These are phyloP conservation scores for Laticauda colubrina DNA, from an alignment of 2,113 vertebrate species.

Conservation along the genomic window DNA sequence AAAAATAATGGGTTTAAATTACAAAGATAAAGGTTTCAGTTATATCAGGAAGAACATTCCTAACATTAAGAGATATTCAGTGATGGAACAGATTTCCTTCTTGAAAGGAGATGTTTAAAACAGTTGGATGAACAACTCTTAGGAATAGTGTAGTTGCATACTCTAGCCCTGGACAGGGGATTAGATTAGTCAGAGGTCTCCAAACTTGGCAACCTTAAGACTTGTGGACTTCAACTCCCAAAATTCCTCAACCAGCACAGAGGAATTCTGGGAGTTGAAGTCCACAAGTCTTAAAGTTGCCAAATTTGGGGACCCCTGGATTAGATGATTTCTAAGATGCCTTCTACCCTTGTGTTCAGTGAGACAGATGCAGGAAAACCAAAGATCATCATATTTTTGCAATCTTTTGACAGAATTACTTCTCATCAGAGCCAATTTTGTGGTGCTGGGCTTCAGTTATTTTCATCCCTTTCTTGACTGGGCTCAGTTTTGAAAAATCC, in stretches of 20 bases:
- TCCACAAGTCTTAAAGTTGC: no score
- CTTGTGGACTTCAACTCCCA: no score
- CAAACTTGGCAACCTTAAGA: no score
- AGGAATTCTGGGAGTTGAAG: no score
- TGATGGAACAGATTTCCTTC: background rate
- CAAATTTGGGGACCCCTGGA: background rate
- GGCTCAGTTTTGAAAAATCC: background rate
- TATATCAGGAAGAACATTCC: no score
- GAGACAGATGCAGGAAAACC: background rate
- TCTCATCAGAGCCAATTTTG: background rate
- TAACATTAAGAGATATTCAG: background rate
- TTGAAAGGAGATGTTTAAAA: background rate
- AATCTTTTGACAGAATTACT: background rate
- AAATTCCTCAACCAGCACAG: no score
- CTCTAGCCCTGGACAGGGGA: background rate
- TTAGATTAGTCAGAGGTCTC: background rate
- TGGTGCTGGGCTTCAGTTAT: background rate
- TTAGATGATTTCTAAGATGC: background rate
- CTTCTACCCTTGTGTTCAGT: background rate
- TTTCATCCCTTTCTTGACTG: background rate
- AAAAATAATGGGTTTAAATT: no score
- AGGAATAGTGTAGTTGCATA: background rate
- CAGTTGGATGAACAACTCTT: background rate
- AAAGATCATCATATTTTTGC: background rate
- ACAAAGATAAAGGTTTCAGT: no score